Base-by-base conservation (phyloP, 2,797 vertebrate species). In the Leptodactylus fallax region DNA sequence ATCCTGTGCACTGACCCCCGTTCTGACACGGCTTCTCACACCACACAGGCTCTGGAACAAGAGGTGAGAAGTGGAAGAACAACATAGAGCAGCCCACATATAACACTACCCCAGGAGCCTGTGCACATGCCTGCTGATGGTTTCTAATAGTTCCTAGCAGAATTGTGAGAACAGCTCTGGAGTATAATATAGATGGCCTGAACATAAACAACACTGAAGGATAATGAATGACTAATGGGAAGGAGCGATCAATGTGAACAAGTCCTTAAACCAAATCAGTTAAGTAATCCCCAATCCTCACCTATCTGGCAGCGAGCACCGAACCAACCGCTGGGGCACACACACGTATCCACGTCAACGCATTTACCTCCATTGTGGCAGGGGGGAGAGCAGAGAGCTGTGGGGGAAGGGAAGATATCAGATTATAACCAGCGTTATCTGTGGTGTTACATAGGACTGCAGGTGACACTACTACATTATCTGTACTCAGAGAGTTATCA, bases 281-380 rank as follows among this genome's bases (percentile, higher is more conserved):
- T n/a, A n/a, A n/a, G n/a, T n/a, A 51, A 5, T 51, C 49, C 49
- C 5, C 49, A 67, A 67, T 17, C 25, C n/a, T 91, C 90, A 96
- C 96, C 96, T 91, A 95, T 96, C 86, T 97, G 96, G 84, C 96
- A 97, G 13, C 95, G 95, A 49, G 95, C 94, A 85, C 96, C 96
- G 76, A 93, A 91, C 96, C 96, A 96, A 72, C 93, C 95, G 74
- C 87, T 91, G 1, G 88, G 90, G 90, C 96, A 97, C 0, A 91
- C 94, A 89, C 96, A 97, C 90, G 94, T 95, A 93, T 97, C 96
- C 88, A 96, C 93, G 88, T 96, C 95, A 23, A 95, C 95, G 90
- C 96, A 96, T 85, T 92, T 93, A 27, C 96, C 96, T 21, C 94
- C 93, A 3, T 95, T 96, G 63, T 92, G 93, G 93, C 96, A 96